Evolutionary conservation across 2,113 vertebrate genomes (phyloP), one percentile per base, ranked within the genome.

Genomic region (Sterrhoptilus dennistouni): DNA sequence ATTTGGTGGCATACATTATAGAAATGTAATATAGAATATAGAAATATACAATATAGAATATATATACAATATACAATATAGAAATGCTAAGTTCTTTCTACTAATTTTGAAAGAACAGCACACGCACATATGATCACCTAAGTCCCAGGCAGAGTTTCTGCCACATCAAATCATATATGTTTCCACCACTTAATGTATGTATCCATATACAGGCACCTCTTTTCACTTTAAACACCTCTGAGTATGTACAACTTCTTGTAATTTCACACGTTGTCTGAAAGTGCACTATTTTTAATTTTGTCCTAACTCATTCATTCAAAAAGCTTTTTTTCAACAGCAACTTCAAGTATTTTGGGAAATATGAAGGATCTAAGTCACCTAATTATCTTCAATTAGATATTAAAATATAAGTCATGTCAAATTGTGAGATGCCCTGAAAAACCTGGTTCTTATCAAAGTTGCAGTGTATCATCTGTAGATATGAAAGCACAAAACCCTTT

Each of bases 221-320:
- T 86, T 83, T 40, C 22, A n/a, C 20, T 77, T 84, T 14, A 64
- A 57, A n/a, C 11, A n/a, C 8, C 52, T 82, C 25, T 35, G 23
- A 49, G 3, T 28, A 50, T 18, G 7, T 27, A 16, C 27, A 11
- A 47, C 5, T 35, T 53, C 14, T 40, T 36, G 6, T 21, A 31
- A 65, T 42, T 74, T 54, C 23, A n/a, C 16, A 9, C 1, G 1
- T 56, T 59, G 16, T 11, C 17, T 71, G 28, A 64, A 88, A 82
- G 4, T 21, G 4, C 0, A 1, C 4, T 64, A 10, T 66, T 70
- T 64, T 83, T 33, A 33, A 28, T 21, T 3, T 31, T 60, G 5
- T 45, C 5, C 14, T 45, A 50, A 25, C 9, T 59, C 12, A 83
- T 50, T 25, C 3, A 76, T 66, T 83, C 31, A 33, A 25, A 28